Conservation (phyloP, 2,113 vertebrate species). For the Percina caprodes region DNA sequence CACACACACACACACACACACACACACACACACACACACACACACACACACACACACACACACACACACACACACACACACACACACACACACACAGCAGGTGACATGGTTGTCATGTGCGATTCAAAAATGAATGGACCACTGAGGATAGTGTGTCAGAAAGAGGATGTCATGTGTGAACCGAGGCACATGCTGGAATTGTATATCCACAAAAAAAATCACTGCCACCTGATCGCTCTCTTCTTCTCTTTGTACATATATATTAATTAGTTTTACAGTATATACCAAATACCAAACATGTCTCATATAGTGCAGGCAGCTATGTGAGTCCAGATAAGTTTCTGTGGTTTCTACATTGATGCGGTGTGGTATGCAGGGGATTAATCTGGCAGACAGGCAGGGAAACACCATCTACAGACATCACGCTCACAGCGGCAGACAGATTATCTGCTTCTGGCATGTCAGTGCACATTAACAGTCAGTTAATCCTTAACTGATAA, state of each 20-base stretch:
- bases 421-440: constrained; percentile 11
- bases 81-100: neutral
- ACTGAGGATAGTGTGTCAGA: constrained; percentile 24
- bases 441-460: constrained; percentile 40
- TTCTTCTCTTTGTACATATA: neutral
- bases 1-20: constrained; percentile 1
- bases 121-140: constrained; percentile 43
- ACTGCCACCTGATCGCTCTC: neutral
- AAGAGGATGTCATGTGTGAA: constrained; percentile 19
- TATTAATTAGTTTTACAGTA: neutral
- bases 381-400: neutral
- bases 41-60: constrained; percentile 1
- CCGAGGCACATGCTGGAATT: neutral
- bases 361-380: neutral
- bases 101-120: constrained; percentile 19
- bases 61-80: constrained; percentile 7
- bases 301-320: neutral
- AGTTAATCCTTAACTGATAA: constrained; percentile 12
- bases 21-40: neutral
- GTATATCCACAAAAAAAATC: constrained; percentile 20
- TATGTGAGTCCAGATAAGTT: neutral
- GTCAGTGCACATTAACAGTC: constrained; percentile 10
- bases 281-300: neutral
- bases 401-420: constrained; percentile 9
- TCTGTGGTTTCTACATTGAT: neutral